Conservation (phyloP, 2,888 invertebrate genomes). For the Tinea trinotella region DNA sequence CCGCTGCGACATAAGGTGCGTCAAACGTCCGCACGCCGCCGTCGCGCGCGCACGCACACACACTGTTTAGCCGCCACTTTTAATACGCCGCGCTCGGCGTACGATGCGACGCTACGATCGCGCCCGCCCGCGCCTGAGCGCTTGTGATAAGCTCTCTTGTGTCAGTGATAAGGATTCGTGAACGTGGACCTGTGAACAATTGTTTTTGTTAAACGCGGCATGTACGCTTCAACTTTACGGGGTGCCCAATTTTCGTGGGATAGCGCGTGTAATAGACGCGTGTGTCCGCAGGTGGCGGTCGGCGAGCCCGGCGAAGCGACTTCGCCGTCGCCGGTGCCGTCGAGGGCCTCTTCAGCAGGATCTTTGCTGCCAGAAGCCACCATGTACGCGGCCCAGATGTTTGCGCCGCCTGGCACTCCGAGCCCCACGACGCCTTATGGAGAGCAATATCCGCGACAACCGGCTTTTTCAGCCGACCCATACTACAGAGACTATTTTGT, state of each 20-base stretch:
- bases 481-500: constrained; percentile 88
- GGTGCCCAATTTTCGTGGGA: constrained; percentile 71
- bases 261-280: constrained; percentile 77
- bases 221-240: constrained; percentile 75
- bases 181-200: constrained; percentile 61
- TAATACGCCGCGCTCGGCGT: constrained; percentile 72
- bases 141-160: constrained; percentile 31
- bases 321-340: constrained; percentile 75
- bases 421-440: constrained; percentile 76
- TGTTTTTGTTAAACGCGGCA: constrained; percentile 51
- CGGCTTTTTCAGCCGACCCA: constrained; percentile 78
- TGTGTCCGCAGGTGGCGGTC: constrained; percentile 73
- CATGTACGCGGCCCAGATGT: constrained; percentile 80
- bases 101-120: constrained; percentile 70
- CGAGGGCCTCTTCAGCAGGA: constrained; percentile 71
- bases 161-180: constrained; percentile 34
- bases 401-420: constrained; percentile 77
- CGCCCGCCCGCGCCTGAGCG: constrained; percentile 76
- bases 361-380: constrained; percentile 75
- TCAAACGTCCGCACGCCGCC: constrained; percentile 69
- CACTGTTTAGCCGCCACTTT: constrained; percentile 72
- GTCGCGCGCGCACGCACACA: constrained; percentile 70
- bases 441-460: constrained; percentile 63
- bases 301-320: constrained; percentile 74
- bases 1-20: constrained; percentile 77